Evolutionary conservation across 2,888 invertebrate genomes (phyloP).

Genomic region (Hydrotaea diabolus): DNA sequence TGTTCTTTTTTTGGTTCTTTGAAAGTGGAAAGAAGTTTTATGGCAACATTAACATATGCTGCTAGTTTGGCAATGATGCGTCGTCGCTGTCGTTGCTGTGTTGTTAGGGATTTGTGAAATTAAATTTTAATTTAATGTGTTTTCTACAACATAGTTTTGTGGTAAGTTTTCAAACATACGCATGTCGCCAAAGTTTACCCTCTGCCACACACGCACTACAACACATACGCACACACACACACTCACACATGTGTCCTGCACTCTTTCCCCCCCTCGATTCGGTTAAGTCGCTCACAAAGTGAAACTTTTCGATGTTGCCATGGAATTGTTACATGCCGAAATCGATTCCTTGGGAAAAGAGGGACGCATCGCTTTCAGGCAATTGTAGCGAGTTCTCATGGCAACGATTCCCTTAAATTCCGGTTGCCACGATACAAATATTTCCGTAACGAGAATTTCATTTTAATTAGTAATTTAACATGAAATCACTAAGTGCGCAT

Average conservation of each 20-base stretch:
- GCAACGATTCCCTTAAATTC: conserved; percentile 14
- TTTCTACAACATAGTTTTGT: conserved; percentile 55
- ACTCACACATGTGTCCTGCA: background rate
- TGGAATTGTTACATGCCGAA: conserved; percentile 3
- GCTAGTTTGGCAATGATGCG: conserved; percentile 44
- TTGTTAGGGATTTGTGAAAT: conserved; percentile 67
- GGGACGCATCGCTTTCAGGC: background rate
- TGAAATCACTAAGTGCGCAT: conserved; percentile 7
- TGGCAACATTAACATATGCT: conserved; percentile 60
- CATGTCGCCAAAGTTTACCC: background rate
- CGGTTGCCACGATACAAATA: background rate
- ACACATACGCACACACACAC: background rate
- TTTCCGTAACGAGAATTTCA: conserved; percentile 20
- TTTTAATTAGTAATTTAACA: conserved; percentile 51
- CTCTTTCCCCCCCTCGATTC: conserved; percentile 11
- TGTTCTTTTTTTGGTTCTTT: too few relatives aligned
- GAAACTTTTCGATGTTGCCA: conserved; percentile 30
- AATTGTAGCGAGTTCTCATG: background rate
- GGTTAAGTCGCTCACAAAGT: conserved; percentile 19
- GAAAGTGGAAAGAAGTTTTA: conserved; percentile 28
- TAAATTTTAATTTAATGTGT: conserved; percentile 69
- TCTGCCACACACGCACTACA: conserved; percentile 29
- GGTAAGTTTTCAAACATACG: conserved; percentile 36
- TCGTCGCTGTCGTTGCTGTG: conserved; percentile 35
- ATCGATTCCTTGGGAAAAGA: conserved; percentile 27